A percentile compares a stretch with the other conserved stretches of the same genome.
These are phyloP conservation scores for Dryobota labecula DNA, from an alignment of 2,888 invertebrate genomes.

Conservation along the genomic window DNA sequence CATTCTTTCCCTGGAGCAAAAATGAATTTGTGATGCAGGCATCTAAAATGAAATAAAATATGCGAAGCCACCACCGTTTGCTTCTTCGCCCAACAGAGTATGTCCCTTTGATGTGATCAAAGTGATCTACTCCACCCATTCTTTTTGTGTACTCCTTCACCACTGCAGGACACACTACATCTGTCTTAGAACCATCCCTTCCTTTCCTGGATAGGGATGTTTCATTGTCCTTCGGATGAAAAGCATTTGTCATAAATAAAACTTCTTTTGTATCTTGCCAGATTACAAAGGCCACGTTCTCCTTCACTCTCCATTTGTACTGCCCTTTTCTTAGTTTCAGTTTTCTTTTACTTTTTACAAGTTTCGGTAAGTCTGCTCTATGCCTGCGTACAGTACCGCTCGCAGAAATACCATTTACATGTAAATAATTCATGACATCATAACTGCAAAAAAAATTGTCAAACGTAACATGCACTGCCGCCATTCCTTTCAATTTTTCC, in stretches of 20 bases:
- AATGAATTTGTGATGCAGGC: conserved; percentile 61
- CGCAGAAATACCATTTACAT: conserved; percentile 32
- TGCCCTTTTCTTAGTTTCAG: conserved; percentile 62
- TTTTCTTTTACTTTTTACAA: conserved; percentile 56
- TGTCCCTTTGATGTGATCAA: conserved; percentile 59
- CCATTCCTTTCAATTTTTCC: conserved; percentile 22
- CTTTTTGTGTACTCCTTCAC: conserved; percentile 65
- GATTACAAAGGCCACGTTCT: conserved; percentile 60
- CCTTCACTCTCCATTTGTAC: conserved; percentile 63
- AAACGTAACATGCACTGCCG: conserved; percentile 27
- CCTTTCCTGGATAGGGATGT: conserved; percentile 52
- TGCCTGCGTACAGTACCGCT: conserved; percentile 38
- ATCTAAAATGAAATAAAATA: conserved; percentile 64
- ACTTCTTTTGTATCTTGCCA: conserved; percentile 69
- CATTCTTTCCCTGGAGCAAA: conserved; percentile 52
- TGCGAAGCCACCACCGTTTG: conserved; percentile 61
- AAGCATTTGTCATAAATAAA: conserved; percentile 63
- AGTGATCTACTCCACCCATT: conserved; percentile 64
- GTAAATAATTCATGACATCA: conserved; percentile 25
- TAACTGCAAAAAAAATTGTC: conserved; percentile 27
- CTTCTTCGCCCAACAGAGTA: conserved; percentile 63
- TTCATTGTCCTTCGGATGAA: conserved; percentile 61
- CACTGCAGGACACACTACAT: conserved; percentile 44
- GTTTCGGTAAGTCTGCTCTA: conserved; percentile 56
- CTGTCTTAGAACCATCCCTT: conserved; percentile 51